Base-by-base conservation (phyloP, 2,113 vertebrate species). In the Melanocharis versteri region DNA sequence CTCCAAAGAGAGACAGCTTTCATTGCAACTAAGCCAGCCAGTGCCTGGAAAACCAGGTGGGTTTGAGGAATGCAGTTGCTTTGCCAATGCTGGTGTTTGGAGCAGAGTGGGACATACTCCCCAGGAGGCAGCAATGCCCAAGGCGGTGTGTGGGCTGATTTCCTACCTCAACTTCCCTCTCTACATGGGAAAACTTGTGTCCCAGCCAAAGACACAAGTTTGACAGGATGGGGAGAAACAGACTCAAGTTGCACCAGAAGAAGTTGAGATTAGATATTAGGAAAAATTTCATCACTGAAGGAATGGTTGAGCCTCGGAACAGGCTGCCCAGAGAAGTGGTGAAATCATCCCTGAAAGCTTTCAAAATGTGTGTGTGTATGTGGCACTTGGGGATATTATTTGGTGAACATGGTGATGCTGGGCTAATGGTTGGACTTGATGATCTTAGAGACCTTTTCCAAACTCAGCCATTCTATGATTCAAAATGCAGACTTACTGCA, bases 381-480 rank as follows among this genome's bases (percentile, higher is more conserved):
- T 54, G 35, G 31, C 48, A 20, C 31, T 2, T 62, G 48, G n/a
- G 35, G n/a, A 42, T 33, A 48, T 20, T 22, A 35, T 47, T 83
- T 77, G 37, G 27, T 62, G 35, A 69, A 27, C 10, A 20, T 20
- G 54, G 30, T 31, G 31, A 13, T 69, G 26, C 48, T 62, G 35
- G 26, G 47, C 35, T 61, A 35, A 48, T 69, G 40, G 40, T 48
- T 13, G 7, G 31, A 42, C 15, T 69, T 0, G 0, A 40, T 15
- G 12, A 33, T 33, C 42, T 77, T 37, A 42, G 56, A 62, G 33
- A 31, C 18, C 14, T 83, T 56, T 77, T 56, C 31, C 62, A 77
- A 69, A 56, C 26, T 20, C 28, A 42, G 50, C 4, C 8, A 6
- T 62, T 89, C 53, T 37, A 0, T 42, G 4, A 42, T 30, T 90